phyloP scores from a whole-genome alignment of 37 sponge, comb jelly and placozoan species.

The Corticium candelabrum region DNA sequence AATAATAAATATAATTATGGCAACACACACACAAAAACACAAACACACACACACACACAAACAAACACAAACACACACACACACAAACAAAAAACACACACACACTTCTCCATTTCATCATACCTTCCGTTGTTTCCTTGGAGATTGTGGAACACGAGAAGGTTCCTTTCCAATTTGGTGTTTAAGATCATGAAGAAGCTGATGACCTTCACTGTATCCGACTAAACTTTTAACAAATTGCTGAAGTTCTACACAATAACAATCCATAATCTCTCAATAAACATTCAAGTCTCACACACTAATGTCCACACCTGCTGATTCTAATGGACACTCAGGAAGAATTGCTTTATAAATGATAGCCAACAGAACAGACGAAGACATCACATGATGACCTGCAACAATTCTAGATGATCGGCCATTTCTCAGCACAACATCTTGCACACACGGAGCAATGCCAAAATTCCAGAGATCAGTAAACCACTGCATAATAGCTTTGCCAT shows the following conservation, averaged over 20 bases:
- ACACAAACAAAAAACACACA: no score
- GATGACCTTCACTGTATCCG: constrained; percentile 1
- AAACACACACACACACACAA: no score
- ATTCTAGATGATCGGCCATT: background rate
- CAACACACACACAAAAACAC: no score
- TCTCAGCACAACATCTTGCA: background rate
- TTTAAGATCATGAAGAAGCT: background rate
- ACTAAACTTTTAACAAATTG: background rate
- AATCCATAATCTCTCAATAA: no score
- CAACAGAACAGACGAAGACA: background rate
- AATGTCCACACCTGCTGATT: background rate
- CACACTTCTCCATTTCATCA: no score
- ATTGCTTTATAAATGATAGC: background rate
- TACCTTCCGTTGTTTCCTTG: no score
- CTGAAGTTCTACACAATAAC: background rate
- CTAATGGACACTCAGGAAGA: background rate
- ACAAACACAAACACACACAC: no score
- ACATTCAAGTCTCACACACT: background rate
- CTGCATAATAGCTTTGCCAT: background rate
- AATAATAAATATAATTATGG: no score
- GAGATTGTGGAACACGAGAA: no score
- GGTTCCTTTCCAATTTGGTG: no score
- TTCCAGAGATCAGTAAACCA: background rate
- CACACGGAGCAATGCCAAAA: background rate
- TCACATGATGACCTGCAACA: background rate